Percentiles rank a stretch among this genome's conserved stretches.
Conservation (phyloP, 2,888 invertebrate species). For the Tuberolachnus salignus region DNA sequence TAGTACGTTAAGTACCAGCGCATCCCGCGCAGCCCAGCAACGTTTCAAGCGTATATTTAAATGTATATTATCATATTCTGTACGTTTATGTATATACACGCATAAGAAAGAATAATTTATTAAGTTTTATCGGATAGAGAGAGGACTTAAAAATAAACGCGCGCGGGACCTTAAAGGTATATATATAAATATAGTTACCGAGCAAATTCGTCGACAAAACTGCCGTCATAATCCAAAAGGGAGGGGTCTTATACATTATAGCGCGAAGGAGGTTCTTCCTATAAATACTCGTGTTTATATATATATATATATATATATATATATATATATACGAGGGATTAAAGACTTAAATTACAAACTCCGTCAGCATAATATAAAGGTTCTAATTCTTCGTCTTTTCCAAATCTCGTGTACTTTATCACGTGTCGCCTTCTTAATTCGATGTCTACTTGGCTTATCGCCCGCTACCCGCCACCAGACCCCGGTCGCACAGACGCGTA, state of each 20-base stretch:
- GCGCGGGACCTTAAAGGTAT: slow-evolving; percentile 10
- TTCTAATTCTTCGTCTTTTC: slow-evolving; percentile 54
- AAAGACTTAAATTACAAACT: slow-evolving; percentile 55
- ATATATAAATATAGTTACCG: slow-evolving; percentile 8
- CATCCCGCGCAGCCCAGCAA: too few species aligned
- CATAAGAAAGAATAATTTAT: background rate
- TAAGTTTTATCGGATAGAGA: background rate
- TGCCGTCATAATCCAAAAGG: slow-evolving; percentile 53
- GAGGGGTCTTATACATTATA: slow-evolving; percentile 30
- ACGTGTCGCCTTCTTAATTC: slow-evolving; percentile 56
- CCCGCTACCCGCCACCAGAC: slow-evolving; percentile 12
- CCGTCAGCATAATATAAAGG: slow-evolving; percentile 54
- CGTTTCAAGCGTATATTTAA: too few species aligned
- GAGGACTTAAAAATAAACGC: slow-evolving; percentile 50
- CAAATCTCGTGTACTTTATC: slow-evolving; percentile 56
- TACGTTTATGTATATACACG: too few species aligned
- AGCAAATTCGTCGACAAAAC: slow-evolving; percentile 50
- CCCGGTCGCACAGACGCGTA: background rate
- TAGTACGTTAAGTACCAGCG: too few species aligned
- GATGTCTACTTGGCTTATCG: slow-evolving; percentile 56
- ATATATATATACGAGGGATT: slow-evolving; percentile 28
- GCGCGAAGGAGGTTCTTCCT: slow-evolving; percentile 12
- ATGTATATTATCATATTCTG: too few species aligned
- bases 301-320: slow-evolving; percentile 3
- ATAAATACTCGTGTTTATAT: slow-evolving; percentile 5